phyloP scores from a whole-genome alignment of 64 coral and sea anemone genomes.

The Actinia tenebrosa region DNA sequence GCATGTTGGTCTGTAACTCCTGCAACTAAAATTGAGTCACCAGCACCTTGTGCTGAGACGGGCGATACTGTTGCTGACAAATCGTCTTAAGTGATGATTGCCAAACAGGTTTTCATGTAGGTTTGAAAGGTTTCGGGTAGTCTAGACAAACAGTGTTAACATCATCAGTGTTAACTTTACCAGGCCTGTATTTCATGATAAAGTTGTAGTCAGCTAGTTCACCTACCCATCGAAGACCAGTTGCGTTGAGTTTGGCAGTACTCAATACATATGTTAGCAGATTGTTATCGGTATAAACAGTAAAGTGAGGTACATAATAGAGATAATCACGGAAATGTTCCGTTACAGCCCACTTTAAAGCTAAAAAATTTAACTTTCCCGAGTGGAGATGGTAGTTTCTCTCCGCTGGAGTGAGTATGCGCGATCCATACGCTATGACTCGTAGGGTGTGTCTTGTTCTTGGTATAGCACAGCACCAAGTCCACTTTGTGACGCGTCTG shows the following conservation, averaged over 20 bases:
- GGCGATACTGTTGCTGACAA: background rate
- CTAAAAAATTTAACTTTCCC: constrained; percentile 16
- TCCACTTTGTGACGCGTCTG: constrained; percentile 18
- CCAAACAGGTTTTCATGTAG: background rate
- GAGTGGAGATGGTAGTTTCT: constrained; percentile 17
- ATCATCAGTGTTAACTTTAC: background rate
- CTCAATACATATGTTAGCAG: background rate
- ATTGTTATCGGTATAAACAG: constrained; percentile 19
- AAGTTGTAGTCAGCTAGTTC: constrained; percentile 22
- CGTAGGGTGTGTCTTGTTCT: constrained; percentile 13
- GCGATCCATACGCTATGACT: constrained; percentile 3
- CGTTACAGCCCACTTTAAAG: constrained; percentile 7
- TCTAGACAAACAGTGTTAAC: background rate
- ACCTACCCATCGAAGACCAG: constrained; percentile 10
- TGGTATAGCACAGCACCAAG: constrained; percentile 21
- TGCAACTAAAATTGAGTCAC: background rate
- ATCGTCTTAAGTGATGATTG: background rate
- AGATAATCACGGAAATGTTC: constrained; percentile 21
- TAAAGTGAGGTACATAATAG: constrained; percentile 2
- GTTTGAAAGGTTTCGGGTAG: background rate
- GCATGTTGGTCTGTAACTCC: background rate
- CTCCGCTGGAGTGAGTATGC: background rate
- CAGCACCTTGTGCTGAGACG: background rate
- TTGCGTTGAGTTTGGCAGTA: background rate
- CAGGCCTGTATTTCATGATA: constrained; percentile 10